These are phyloP conservation scores for Meiosimyza decipiens DNA, from an alignment of 2,888 invertebrate genomes.

Conservation along the genomic window DNA sequence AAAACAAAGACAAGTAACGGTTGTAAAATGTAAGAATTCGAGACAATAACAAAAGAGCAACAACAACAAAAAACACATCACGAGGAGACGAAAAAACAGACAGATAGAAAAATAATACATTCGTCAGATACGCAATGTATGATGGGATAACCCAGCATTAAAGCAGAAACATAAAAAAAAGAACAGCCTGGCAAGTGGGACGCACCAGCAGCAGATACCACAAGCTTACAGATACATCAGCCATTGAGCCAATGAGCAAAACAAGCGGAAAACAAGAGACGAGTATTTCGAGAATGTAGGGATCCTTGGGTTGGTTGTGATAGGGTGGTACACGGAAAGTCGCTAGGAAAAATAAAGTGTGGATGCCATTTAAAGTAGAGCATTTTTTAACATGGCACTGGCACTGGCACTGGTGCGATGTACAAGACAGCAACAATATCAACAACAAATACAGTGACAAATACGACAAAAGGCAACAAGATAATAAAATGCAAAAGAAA, in stretches of 20 bases:
- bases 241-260: background rate
- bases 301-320: too few relatives aligned
- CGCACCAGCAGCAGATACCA: conserved; percentile 5
- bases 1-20: background rate
- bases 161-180: background rate
- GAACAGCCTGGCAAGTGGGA: background rate
- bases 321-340: background rate
- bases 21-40: background rate
- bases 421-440: background rate
- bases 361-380: too few relatives aligned
- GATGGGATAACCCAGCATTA: too few relatives aligned
- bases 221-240: conserved; percentile 5
- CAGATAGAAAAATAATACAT: background rate
- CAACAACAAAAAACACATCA: background rate
- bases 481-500: conserved; percentile 15
- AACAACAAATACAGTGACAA: background rate
- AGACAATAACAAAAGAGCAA: background rate
- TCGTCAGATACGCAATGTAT: conserved; percentile 11
- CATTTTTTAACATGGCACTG: too few relatives aligned
- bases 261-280: background rate
- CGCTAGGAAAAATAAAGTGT: background rate
- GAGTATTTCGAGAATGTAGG: too few relatives aligned
- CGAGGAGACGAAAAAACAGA: conserved; percentile 2
- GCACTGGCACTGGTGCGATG: background rate
- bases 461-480: background rate